Evolutionary conservation across 2,888 invertebrate genomes (phyloP).

Genomic region (Cerastoderma edule): DNA sequence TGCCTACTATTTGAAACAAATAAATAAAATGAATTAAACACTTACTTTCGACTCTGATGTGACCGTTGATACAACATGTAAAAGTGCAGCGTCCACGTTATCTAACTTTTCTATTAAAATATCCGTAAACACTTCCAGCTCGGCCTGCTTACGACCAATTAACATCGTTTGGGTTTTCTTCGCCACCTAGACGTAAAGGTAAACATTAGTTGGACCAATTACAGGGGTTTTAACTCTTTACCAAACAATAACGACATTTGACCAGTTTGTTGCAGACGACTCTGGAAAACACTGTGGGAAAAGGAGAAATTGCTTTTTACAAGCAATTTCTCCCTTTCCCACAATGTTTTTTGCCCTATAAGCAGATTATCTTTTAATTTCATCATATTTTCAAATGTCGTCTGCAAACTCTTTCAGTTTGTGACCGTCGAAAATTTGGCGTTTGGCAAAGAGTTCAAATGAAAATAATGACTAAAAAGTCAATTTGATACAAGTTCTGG

Average conservation of each 20-base stretch:
- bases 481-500: too few relatives aligned
- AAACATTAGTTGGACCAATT: not conserved
- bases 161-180: slow-evolving; percentile 66
- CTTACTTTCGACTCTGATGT: slow-evolving; percentile 62
- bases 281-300: not conserved
- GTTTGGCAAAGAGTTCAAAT: too few relatives aligned
- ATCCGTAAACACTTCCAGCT: slow-evolving; percentile 74
- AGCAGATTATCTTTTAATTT: too few relatives aligned
- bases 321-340: too few relatives aligned
- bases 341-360: too few relatives aligned
- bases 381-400: too few relatives aligned
- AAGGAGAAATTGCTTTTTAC: not conserved
- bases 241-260: not conserved
- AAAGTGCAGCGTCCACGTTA: slow-evolving; percentile 70
- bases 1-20: too few relatives aligned
- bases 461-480: too few relatives aligned
- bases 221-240: not conserved
- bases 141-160: slow-evolving; percentile 76
- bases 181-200: slow-evolving; percentile 63
- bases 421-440: too few relatives aligned
- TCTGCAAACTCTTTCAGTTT: too few relatives aligned
- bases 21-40: not conserved
- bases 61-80: slow-evolving; percentile 70
- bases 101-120: slow-evolving; percentile 66
- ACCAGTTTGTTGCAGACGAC: not conserved